Evolutionary conservation across 2,888 invertebrate species (phyloP), one percentile per base, ranked within the genome.

Genomic region (Diabrotica balteata): DNA sequence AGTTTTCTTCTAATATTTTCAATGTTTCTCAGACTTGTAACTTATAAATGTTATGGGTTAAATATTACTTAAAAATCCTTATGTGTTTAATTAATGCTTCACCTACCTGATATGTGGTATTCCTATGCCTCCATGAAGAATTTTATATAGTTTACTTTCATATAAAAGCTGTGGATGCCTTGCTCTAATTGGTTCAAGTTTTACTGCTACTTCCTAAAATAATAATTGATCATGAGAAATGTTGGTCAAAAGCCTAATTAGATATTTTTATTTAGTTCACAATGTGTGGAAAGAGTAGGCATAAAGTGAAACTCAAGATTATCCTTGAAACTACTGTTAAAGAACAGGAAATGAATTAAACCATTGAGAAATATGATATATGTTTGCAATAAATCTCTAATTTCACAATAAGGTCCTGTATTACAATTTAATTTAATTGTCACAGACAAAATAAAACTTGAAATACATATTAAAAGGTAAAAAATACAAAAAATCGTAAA

Each of bases 151-250:
- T 88, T 98, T 96, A 85, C 97, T 97, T 87, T 99, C 99, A 86
- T 99, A 99, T 77, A 98, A 90, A 78, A 99, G 90, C 85, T 99
- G 99, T 50, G 99, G 99, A 86, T 99, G 99, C 80, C 98, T 93
- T 73, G 98, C 98, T 84, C 95, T 93, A 78, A 95, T 89, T 81
- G 93, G 94, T 89, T 99, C 99, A 85, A 99, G 89, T 88, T 99
- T 99, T 76, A 99, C 96, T 79, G 99, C 99, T 79, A 99, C 98
- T 89, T 99, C 98, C 92, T 97, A 85, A 60, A 83, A 84, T 77
- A 73, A 74, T 69, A 77, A 76, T 68, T 73, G 61, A 75, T 71
- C 66, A 62, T 57, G 67, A 71, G 54, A 54, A 4, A 57, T 7
- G 45, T 57, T 57, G 46, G 47, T 44, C 44, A 52, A 61, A 32